These are phyloP conservation scores for Microctenopoma stevenorrisi DNA, from an alignment of 2,797 vertebrate genomes.

Conservation along the genomic window DNA sequence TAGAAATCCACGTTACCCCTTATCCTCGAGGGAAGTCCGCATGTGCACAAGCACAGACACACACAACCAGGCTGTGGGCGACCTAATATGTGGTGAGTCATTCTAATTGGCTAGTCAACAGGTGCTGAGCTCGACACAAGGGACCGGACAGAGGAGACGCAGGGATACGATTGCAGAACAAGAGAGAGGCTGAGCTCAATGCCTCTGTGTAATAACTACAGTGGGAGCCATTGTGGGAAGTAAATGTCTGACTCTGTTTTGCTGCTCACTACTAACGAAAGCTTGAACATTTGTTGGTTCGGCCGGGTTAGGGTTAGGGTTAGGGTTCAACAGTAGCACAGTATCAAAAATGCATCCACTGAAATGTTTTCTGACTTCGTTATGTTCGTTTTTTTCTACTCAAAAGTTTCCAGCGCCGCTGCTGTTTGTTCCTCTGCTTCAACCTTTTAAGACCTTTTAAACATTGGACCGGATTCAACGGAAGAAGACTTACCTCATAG, in stretches of 20 bases:
- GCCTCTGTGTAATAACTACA: conserved; percentile 71
- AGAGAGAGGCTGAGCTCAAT: conserved; percentile 56
- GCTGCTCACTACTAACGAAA: not conserved
- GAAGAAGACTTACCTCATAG: too few relatives aligned
- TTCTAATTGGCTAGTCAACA: conserved; percentile 82
- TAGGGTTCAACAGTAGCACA: not conserved
- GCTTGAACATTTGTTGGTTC: not conserved
- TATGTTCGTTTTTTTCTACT: not conserved
- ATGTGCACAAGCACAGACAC: conserved; percentile 31
- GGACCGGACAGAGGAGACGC: conserved; percentile 51
- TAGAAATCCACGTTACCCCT: conserved; percentile 47
- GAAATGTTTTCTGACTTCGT: not conserved
- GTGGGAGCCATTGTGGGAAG: conserved; percentile 59
- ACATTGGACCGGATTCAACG: not conserved
- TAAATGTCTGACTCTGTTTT: conserved; percentile 30
- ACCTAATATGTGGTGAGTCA: conserved; percentile 70
- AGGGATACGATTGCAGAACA: conserved; percentile 60
- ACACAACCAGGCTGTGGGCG: conserved; percentile 44
- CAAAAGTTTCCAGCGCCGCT: not conserved
- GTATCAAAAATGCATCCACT: not conserved
- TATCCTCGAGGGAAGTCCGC: conserved; percentile 57
- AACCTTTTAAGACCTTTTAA: not conserved
- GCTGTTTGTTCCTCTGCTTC: not conserved
- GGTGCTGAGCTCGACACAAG: conserved; percentile 65
- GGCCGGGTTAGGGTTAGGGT: not conserved